Percentiles rank a stretch among this genome's conserved stretches.
These are phyloP conservation scores for Aphrophora alni DNA, from an alignment of 2,888 invertebrate species.

Conservation along the genomic window DNA sequence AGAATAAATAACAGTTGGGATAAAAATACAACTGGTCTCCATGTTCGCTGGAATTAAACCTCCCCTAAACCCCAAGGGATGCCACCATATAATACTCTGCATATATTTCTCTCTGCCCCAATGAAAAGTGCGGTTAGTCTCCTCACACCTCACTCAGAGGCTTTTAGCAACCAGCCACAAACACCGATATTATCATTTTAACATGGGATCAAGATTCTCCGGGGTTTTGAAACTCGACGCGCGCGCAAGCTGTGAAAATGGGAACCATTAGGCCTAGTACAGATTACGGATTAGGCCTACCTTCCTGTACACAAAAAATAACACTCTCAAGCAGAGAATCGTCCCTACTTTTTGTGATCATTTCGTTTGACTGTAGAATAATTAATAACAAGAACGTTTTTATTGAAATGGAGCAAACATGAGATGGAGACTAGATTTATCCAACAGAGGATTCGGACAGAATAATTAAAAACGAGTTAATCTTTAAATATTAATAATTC, in stretches of 20 bases:
- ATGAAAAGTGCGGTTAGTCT: background rate
- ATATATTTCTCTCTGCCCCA: constrained; percentile 3
- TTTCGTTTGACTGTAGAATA: background rate
- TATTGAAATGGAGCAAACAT: background rate
- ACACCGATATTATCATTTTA: constrained; percentile 9
- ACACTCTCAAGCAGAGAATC: background rate
- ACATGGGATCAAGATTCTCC: constrained; percentile 2
- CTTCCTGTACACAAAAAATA: background rate
- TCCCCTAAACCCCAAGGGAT: background rate
- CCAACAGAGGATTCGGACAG: too few species aligned
- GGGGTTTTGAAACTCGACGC: constrained; percentile 5
- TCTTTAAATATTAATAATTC: too few species aligned
- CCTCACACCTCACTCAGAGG: background rate
- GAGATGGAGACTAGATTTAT: too few species aligned
- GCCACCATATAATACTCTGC: background rate
- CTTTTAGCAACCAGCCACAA: background rate
- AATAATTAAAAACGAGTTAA: too few species aligned
- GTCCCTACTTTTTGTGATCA: background rate
- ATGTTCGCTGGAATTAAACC: background rate
- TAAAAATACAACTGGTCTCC: background rate
- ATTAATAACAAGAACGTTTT: background rate
- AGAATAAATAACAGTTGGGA: background rate
- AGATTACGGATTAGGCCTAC: background rate
- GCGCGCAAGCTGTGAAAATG: background rate
- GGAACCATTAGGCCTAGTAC: constrained; percentile 7